Evolutionary conservation across 2,797 vertebrate species (phyloP).

Genomic region (Dicrostonyx torquatus): DNA sequence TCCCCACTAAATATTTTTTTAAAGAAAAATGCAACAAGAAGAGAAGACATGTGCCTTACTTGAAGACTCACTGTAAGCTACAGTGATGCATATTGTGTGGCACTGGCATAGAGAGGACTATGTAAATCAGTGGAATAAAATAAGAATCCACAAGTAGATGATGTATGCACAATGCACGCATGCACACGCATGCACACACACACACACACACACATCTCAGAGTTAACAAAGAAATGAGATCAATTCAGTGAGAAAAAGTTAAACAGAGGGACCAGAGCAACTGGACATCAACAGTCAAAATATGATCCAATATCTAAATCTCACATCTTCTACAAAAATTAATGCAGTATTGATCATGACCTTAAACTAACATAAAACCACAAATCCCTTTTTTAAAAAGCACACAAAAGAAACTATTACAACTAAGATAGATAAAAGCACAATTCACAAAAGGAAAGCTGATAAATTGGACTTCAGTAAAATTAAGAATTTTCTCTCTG

Average conservation of each 20-base stretch:
- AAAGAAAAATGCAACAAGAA: neutral
- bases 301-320: neutral
- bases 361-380: neutral
- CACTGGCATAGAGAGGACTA: neutral
- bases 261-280: neutral
- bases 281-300: neutral
- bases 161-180: fast-evolving
- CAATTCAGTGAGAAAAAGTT: neutral
- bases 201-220: neutral
- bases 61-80: neutral
- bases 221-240: neutral
- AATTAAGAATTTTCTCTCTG: neutral
- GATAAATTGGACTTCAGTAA: neutral
- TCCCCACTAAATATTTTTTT: neutral
- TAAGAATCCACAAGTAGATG: neutral
- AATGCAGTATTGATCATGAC: neutral
- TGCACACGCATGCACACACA: neutral
- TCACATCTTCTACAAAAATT: neutral
- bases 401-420: neutral
- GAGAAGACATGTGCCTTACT: neutral
- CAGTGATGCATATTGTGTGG: neutral
- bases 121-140: neutral
- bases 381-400: neutral
- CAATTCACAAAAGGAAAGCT: neutral
- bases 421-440: neutral